Evolutionary conservation across 2,888 invertebrate species (phyloP).

Genomic region (Acrocyrtus sp.): DNA sequence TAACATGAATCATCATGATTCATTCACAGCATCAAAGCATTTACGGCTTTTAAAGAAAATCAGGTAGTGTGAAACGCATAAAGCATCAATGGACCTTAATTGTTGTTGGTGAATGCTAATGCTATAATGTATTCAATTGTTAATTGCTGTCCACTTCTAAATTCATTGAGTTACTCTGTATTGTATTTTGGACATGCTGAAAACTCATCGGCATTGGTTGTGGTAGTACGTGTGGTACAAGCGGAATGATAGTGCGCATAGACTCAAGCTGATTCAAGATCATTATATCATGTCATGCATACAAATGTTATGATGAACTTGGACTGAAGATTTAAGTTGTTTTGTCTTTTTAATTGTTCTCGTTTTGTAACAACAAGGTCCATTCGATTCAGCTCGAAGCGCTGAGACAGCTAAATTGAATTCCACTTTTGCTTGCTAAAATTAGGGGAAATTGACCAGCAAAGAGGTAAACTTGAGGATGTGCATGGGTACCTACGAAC

Average conservation of each 20-base stretch:
- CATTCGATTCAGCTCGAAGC: slow-evolving; percentile 38
- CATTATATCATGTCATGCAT: too few species aligned
- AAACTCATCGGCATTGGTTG: too few species aligned
- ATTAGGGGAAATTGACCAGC: slow-evolving; percentile 37
- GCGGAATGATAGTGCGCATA: too few species aligned
- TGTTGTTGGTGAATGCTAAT: too few species aligned
- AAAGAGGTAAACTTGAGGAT: slow-evolving; percentile 26
- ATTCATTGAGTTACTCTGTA: slow-evolving; percentile 12
- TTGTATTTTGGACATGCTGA: too few species aligned
- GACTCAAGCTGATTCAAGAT: too few species aligned
- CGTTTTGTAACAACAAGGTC: slow-evolving; percentile 36
- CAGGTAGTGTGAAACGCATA: slow-evolving; percentile 40
- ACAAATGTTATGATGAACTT: too few species aligned
- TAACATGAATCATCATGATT: slow-evolving; percentile 41
- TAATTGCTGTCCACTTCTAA: slow-evolving; percentile 38
- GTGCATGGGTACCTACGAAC: slow-evolving; percentile 25
- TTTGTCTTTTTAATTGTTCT: slow-evolving; percentile 34
- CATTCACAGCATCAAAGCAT: slow-evolving; percentile 22
- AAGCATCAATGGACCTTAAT: slow-evolving; percentile 15
- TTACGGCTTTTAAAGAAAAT: slow-evolving; percentile 29
- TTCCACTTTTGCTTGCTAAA: slow-evolving; percentile 15
- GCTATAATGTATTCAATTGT: slow-evolving; percentile 13
- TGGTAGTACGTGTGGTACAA: too few species aligned
- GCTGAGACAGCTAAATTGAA: slow-evolving; percentile 40
- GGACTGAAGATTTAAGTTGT: too few species aligned